Base-by-base conservation (phyloP, 2,888 invertebrate species). In the Urechis unicinctus region DNA sequence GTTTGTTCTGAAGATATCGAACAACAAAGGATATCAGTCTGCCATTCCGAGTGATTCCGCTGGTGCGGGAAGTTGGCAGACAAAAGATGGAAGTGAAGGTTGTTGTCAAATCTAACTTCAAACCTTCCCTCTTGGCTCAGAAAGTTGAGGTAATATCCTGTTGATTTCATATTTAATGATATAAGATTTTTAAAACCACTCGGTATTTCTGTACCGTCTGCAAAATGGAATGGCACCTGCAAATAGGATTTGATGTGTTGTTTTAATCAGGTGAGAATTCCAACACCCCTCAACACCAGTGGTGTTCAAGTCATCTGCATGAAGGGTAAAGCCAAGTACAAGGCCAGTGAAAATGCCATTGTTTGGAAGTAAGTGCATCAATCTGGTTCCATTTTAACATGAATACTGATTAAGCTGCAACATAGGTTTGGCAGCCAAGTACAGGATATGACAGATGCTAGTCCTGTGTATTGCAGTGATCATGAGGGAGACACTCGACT, bases 21-120 rank as follows among this genome's bases (percentile, higher is more conserved):
- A 98, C 97, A 54, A 98, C 98, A 25, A 98, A 99, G 80, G 98
- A 99, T 81, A 98, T 99, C 73, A 97, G 97, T 50, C 83, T 99
- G 64, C 98, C 98, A 63, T 99, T 99, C 85, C 89, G 98, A 64
- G 96, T 98, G 59, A 99, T 99, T 74, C 98, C 98, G 0, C 81
- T 99, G 43, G 98, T 98, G 0, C 85, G 97, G 0, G 98, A 98
- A 79, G 95, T 95, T 2, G 97, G 97, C 0, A 88, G 97, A 66
- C 96, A 96, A 69, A 95, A 97, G 81, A 98, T 99, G 97, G 98
- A 99, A 79, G 97, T 98, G 0, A 99, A 99, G 78, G 95, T 97
- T 17, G 97, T 99, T 0, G 83, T 99, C 53, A 99, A 98, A 81
- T 95, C 95, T 58, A 98, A 96, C 81, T 99, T 99, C 80, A 98